A percentile compares a stretch with the other conserved stretches of the same genome.
phyloP scores from a whole-genome alignment of 1,140 invertebrate genomes.

The Araneus ventricosus region DNA sequence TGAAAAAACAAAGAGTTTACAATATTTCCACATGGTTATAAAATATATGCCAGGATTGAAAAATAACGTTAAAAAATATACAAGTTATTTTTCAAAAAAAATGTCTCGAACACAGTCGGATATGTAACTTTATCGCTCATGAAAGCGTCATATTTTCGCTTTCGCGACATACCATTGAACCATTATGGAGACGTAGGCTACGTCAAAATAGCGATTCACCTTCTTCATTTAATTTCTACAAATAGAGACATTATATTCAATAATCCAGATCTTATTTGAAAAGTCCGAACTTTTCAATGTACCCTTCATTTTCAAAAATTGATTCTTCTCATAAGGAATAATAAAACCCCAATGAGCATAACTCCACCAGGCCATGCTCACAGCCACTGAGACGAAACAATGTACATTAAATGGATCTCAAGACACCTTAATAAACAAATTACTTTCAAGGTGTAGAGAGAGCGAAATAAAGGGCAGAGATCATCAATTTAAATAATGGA shows the following conservation, averaged over 20 bases:
- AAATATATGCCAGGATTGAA: no score
- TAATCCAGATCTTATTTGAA: background rate
- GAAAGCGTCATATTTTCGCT: no score
- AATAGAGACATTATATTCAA: background rate
- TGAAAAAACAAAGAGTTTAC: no score
- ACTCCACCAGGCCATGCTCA: background rate
- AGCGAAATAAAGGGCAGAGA: conserved; percentile 9
- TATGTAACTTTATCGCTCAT: no score
- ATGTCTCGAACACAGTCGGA: no score
- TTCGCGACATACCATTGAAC: no score
- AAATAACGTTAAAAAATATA: no score
- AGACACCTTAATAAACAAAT: conserved; percentile 52
- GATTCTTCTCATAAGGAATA: background rate
- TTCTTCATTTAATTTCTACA: background rate
- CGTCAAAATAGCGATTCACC: no score
- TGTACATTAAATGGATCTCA: background rate
- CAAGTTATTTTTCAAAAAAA: no score
- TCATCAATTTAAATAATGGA: conserved; percentile 72
- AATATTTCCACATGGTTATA: no score
- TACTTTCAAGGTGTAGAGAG: background rate
- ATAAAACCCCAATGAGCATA: background rate
- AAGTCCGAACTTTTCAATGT: background rate
- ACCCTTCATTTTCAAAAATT: background rate
- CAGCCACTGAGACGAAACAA: background rate
- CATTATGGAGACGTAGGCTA: no score